Percentiles rank a stretch among this genome's conserved stretches.
These are phyloP conservation scores for Streptopelia turtur DNA, from an alignment of 2,797 vertebrate genomes.

Conservation along the genomic window DNA sequence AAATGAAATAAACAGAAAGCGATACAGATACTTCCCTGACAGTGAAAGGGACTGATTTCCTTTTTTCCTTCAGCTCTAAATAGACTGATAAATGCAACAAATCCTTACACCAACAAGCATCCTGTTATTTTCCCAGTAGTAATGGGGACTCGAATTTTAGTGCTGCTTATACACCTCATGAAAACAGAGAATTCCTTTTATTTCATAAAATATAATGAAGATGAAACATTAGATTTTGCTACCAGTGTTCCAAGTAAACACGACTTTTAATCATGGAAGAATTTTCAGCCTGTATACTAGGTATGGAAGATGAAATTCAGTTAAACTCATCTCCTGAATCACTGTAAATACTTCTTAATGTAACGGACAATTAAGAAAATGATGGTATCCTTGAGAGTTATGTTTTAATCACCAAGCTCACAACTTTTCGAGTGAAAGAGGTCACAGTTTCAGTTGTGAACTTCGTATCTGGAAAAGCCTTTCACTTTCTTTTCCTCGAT, in stretches of 20 bases:
- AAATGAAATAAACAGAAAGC: conserved; percentile 34
- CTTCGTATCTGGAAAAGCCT: not conserved
- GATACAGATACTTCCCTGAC: not conserved
- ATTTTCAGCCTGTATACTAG: not conserved
- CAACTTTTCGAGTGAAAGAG: not conserved
- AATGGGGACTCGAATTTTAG: not conserved
- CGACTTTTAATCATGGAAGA: not conserved
- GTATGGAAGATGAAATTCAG: not conserved
- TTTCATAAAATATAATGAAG: not conserved
- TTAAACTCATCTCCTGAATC: not conserved
- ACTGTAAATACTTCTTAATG: not conserved
- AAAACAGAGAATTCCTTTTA: not conserved
- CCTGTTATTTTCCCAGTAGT: not conserved
- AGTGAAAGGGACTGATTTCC: not conserved
- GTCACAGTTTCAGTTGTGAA: not conserved
- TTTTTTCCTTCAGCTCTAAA: conserved; percentile 24
- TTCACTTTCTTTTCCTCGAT: conserved; percentile 36
- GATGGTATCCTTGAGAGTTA: not conserved
- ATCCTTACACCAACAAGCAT: not conserved
- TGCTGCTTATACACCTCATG: not conserved
- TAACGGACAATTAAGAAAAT: not conserved
- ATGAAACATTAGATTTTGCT: not conserved
- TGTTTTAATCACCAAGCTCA: not conserved
- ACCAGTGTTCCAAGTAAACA: not conserved
- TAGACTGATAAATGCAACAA: not conserved